Evolutionary conservation across 1,140 invertebrate species (phyloP), one percentile per base, ranked within the genome.

Genomic region (Nymphalis io): DNA sequence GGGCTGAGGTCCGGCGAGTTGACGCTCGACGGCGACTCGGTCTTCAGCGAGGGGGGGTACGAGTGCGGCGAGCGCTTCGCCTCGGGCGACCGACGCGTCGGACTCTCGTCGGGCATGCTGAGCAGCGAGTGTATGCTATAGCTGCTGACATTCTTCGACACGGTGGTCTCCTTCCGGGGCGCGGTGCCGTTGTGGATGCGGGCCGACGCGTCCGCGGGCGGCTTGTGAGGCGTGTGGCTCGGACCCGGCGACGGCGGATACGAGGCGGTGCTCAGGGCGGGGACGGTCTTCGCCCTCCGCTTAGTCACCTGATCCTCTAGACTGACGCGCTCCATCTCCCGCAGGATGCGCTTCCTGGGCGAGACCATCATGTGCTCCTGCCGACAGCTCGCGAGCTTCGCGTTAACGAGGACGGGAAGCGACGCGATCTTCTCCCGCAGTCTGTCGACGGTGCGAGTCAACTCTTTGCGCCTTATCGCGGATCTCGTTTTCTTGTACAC

Each of bases 41-140:
- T 87, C 78, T 88, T 88, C 23, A 83, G 64, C 42, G 84, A 85
- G 13, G 85, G 75, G 33, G 84, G 81, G 53, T 88, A 75, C 55
- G 88, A 83, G 65, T 87, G 86, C 72, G 85, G 87, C 70, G 85
- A 82, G 20, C 82, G 75, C 72, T 83, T 84, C 23, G 84, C 75
- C 44, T 85, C 82, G 10, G 86, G 86, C 69, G 83, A 84, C 23
- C 78, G 79, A 39, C 83, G 79, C 60, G 84, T 67, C 39, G 82
- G 75, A 51, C 78, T 83, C 64, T 91, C 89, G 72, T 92, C 91
- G 1, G 88, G 82, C 82, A 89, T 90, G 46, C 95, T 95, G 65
- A 96, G 88, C 78, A 96, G 90, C 71, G 95, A 96, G 72, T 95
- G 95, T 86, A 96, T 96, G 90, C 95, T 96, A 87, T 96, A 96